Conservation (phyloP, 2,888 invertebrate genomes). For the Cosmia trapezina region DNA sequence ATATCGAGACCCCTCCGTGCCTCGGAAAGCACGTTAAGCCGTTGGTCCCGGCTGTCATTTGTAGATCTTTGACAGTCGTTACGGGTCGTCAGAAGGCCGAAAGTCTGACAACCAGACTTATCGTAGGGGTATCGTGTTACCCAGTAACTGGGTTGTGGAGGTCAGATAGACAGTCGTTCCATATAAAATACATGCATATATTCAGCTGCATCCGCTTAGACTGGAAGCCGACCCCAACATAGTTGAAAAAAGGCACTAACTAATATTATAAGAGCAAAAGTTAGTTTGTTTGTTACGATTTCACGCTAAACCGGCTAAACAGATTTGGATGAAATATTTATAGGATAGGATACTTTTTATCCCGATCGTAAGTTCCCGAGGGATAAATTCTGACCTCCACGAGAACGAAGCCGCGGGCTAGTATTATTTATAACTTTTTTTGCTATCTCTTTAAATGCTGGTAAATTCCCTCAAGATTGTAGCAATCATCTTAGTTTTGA, state of each 20-base stretch:
- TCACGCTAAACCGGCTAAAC: too few relatives aligned
- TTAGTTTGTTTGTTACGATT: too few relatives aligned
- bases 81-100: not conserved
- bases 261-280: too few relatives aligned
- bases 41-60: not conserved
- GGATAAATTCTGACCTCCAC: too few relatives aligned
- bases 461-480: not conserved
- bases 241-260: too few relatives aligned
- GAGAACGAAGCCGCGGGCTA: too few relatives aligned
- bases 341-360: too few relatives aligned
- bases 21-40: not conserved
- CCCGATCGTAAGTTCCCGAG: too few relatives aligned
- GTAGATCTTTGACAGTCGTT: not conserved
- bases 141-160: not conserved
- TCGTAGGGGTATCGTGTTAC: not conserved
- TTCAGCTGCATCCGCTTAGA: not conserved
- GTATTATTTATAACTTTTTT: not conserved
- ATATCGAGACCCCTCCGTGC: not conserved
- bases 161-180: not conserved
- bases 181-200: not conserved
- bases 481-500: not conserved
- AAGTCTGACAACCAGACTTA: not conserved
- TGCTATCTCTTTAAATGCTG: not conserved
- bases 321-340: too few relatives aligned
- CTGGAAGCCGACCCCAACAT: not conserved